A percentile compares a stretch with the other conserved stretches of the same genome.
Conservation (phyloP, 2,888 invertebrate species). For the Tetranychus truncatus region DNA sequence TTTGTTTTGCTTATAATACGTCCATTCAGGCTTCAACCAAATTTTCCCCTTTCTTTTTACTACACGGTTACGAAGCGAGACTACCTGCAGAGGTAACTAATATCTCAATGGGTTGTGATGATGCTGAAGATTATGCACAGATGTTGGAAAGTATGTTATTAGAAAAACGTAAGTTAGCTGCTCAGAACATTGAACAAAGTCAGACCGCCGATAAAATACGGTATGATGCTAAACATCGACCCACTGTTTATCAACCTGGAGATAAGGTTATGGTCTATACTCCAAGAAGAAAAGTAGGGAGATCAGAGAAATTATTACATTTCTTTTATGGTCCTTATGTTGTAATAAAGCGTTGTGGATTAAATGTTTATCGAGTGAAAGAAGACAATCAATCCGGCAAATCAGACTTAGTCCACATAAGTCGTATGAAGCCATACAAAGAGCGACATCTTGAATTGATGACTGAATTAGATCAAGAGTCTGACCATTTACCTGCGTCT, state of each 20-base stretch:
- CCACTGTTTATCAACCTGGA: not conserved
- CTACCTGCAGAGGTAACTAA: conserved; percentile 17
- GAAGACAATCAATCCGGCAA: too few species aligned
- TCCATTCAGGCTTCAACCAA: not conserved
- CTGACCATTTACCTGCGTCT: too few species aligned
- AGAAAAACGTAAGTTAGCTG: not conserved
- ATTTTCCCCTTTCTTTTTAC: conserved; percentile 8
- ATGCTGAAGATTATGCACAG: not conserved
- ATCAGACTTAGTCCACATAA: too few species aligned
- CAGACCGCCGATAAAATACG: not conserved
- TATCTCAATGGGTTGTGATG: not conserved
- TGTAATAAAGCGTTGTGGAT: too few species aligned
- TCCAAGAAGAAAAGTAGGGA: conserved; percentile 12
- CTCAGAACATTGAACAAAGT: not conserved
- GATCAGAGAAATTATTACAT: conserved; percentile 15
- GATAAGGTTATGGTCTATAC: conserved; percentile 13
- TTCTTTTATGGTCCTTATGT: conserved; percentile 16
- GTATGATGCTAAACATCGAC: not conserved
- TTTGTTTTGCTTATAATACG: conserved; percentile 17
- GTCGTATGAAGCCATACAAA: too few species aligned
- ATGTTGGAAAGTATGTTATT: not conserved
- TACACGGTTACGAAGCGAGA: not conserved
- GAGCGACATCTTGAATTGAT: too few species aligned
- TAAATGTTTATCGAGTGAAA: too few species aligned
- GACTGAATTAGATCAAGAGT: too few species aligned